Percentiles rank a stretch among this genome's conserved stretches.
Conservation (phyloP, 2,888 invertebrate genomes). For the Cephus pulcher region DNA sequence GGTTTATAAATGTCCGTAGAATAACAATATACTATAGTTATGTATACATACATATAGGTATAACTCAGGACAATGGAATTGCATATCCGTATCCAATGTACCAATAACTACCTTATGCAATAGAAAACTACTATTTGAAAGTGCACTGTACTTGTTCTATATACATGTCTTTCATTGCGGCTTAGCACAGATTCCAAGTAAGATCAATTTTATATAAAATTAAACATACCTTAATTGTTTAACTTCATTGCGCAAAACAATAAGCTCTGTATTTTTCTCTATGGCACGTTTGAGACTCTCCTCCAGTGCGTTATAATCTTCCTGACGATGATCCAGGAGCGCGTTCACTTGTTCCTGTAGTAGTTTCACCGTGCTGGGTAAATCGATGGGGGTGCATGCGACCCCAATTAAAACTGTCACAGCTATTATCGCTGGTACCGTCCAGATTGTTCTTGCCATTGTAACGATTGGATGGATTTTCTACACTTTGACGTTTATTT, state of each 20-base stretch:
- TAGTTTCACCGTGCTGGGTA: slow-evolving; percentile 66
- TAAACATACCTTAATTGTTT: slow-evolving; percentile 67
- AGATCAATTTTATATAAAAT: not conserved
- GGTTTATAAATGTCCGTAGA: not conserved
- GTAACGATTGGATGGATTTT: not conserved
- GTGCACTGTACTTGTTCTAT: not conserved
- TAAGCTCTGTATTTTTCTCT: slow-evolving; percentile 69
- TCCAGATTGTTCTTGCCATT: not conserved
- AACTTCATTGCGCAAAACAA: slow-evolving; percentile 68
- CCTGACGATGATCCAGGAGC: slow-evolving; percentile 68
- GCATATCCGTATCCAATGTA: not conserved
- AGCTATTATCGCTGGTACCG: not conserved
- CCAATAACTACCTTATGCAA: not conserved
- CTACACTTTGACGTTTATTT: not conserved
- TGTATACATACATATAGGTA: not conserved
- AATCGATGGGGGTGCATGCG: slow-evolving; percentile 41
- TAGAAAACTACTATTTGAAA: not conserved
- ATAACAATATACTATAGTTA: not conserved
- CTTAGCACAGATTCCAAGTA: not conserved
- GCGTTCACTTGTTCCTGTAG: slow-evolving; percentile 70
- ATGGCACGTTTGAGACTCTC: slow-evolving; percentile 68
- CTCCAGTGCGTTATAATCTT: slow-evolving; percentile 70
- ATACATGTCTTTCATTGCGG: not conserved
- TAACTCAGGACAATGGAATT: not conserved
- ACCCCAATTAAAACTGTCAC: slow-evolving; percentile 22